A percentile compares a stretch with the other conserved stretches of the same genome.
These are phyloP conservation scores for Eretmochelys imbricata DNA, from an alignment of 2,113 vertebrate genomes.

Conservation along the genomic window DNA sequence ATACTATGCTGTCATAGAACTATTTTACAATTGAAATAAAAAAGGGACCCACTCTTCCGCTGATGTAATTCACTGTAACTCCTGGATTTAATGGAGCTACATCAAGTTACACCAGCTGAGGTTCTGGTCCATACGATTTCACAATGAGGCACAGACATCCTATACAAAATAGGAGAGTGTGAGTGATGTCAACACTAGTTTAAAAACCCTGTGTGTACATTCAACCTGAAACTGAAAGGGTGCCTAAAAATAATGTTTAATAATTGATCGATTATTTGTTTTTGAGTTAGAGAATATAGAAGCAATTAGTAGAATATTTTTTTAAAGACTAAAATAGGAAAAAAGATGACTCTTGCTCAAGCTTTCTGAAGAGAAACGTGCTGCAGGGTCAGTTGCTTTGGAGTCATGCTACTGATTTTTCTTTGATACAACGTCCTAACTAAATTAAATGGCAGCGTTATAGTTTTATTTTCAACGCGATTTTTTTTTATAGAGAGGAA, in stretches of 20 bases:
- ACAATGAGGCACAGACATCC: neutral
- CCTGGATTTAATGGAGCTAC: neutral
- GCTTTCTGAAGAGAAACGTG: neutral
- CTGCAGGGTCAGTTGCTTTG: slow-evolving; percentile 1
- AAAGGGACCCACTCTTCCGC: neutral
- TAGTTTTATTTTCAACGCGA: slow-evolving; percentile 25
- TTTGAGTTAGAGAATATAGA: neutral
- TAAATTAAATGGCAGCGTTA: neutral
- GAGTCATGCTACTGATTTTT: neutral
- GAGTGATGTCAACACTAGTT: neutral
- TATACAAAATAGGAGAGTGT: neutral
- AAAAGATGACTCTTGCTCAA: neutral
- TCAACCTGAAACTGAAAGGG: neutral
- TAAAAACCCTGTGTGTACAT: neutral
- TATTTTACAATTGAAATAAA: neutral
- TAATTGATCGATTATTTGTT: neutral
- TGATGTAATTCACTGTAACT: neutral
- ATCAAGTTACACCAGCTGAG: neutral
- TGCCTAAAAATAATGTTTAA: neutral
- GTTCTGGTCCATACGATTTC: neutral
- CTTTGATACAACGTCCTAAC: neutral
- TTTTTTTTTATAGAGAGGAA: neutral
- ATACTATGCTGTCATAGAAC: neutral
- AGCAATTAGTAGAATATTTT: neutral
- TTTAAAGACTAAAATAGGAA: neutral